Evolutionary conservation across 1,140 invertebrate species (phyloP).

Genomic region (Bombus polaris): DNA sequence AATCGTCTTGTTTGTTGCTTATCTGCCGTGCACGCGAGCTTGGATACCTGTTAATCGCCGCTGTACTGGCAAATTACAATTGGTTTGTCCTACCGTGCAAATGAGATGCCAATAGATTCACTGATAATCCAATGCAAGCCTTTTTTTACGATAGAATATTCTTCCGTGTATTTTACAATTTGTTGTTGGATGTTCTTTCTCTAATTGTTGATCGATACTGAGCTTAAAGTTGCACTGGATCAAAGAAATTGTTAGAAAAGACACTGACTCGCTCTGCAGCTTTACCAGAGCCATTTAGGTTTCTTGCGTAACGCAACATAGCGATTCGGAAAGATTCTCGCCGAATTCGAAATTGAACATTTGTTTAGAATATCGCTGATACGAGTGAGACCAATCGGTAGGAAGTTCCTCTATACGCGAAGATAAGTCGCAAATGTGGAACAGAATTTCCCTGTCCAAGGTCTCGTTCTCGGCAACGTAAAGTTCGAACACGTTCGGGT

Average conservation of each 20-base stretch:
- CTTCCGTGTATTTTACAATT: neutral
- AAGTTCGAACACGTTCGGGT: no score
- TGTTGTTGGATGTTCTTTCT: neutral
- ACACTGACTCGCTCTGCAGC: no score
- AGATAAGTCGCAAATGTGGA: no score
- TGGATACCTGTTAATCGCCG: neutral
- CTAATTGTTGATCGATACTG: neutral
- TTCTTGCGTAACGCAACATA: no score
- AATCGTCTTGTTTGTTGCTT: conserved; percentile 15
- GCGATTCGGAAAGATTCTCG: no score
- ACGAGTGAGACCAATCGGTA: no score
- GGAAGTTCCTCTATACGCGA: no score
- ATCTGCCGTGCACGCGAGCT: conserved; percentile 16
- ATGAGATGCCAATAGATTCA: neutral
- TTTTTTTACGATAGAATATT: neutral
- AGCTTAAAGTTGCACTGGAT: neutral
- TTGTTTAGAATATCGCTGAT: no score
- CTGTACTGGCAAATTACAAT: neutral
- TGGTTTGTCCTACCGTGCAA: conserved; percentile 4
- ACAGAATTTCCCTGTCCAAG: no score
- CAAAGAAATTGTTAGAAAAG: neutral
- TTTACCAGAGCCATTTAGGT: no score
- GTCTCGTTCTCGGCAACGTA: no score
- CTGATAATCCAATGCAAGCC: neutral
- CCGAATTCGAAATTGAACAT: no score